Evolutionary conservation across 2,113 vertebrate genomes (phyloP).

Genomic region (Turnix velox): DNA sequence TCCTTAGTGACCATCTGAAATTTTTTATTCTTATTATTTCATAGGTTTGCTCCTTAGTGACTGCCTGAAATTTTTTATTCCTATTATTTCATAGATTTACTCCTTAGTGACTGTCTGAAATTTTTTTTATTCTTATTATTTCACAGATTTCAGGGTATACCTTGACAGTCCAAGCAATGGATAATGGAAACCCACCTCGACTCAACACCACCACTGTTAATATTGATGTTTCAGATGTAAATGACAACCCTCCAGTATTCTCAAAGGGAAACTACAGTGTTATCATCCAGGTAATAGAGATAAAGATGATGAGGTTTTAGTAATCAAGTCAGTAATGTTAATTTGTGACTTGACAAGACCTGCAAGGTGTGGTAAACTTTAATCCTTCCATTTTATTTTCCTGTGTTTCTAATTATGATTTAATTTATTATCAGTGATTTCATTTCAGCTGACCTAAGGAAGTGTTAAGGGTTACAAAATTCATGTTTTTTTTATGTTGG

Average conservation of each 20-base stretch:
- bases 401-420: background rate
- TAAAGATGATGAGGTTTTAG: background rate
- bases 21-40: no score
- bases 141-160: constrained; percentile 92
- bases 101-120: background rate
- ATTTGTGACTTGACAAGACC: background rate
- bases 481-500: background rate
- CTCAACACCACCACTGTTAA: constrained; percentile 85
- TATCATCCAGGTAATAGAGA: constrained; percentile 86
- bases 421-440: background rate
- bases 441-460: background rate
- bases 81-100: no score
- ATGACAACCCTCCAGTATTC: constrained; percentile 94
- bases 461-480: background rate
- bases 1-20: no score
- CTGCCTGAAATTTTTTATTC: no score
- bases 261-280: constrained; percentile 91
- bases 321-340: background rate
- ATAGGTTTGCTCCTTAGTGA: background rate
- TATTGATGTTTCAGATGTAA: constrained; percentile 96
- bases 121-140: background rate
- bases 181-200: constrained; percentile 83
- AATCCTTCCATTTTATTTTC: background rate
- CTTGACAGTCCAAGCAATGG: constrained; percentile 85
- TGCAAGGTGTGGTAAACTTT: background rate